Evolutionary conservation across 2,888 invertebrate genomes (phyloP), one percentile per base, ranked within the genome.

Genomic region (Scelioninae gen. 2): DNA sequence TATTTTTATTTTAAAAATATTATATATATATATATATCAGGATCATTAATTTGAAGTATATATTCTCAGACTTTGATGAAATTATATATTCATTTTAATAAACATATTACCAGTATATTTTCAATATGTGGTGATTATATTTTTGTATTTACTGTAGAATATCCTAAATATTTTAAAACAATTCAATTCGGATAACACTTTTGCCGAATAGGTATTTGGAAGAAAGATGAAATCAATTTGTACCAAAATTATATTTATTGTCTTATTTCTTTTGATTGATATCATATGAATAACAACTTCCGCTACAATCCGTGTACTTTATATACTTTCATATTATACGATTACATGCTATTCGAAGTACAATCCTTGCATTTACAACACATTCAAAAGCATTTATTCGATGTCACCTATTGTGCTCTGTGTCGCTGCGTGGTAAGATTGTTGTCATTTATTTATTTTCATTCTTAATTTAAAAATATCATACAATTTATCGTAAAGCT

Each of bases 181-280:
- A n/a, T n/a, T n/a, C n/a, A n/a, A n/a, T n/a, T n/a, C n/a, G n/a
- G n/a, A n/a, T n/a, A n/a, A n/a, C n/a, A n/a, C n/a, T n/a, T n/a
- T n/a, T n/a, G n/a, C n/a, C n/a, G n/a, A n/a, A n/a, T n/a, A n/a
- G n/a, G n/a, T n/a, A n/a, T n/a, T n/a, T n/a, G n/a, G n/a, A n/a
- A n/a, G n/a, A n/a, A n/a, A n/a, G n/a, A n/a, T n/a, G n/a, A n/a
- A n/a, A n/a, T n/a, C n/a, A 22, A 22, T 80, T n/a, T 74, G 80
- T 84, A 84, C 77, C 81, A 84, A 85, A 84, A 85, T 83, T 85
- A 84, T 83, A 85, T 84, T 85, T 85, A 85, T 85, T 84, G 84
- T 85, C 84, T 82, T 82, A 82, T 83, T 85, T 82, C 78, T 79
- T 81, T 84, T 76, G 77, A 80, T 81, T 79, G 52, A 61, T 82